Base-by-base conservation (phyloP, 2,888 invertebrate species). In the Leptinotarsa peninsularis region DNA sequence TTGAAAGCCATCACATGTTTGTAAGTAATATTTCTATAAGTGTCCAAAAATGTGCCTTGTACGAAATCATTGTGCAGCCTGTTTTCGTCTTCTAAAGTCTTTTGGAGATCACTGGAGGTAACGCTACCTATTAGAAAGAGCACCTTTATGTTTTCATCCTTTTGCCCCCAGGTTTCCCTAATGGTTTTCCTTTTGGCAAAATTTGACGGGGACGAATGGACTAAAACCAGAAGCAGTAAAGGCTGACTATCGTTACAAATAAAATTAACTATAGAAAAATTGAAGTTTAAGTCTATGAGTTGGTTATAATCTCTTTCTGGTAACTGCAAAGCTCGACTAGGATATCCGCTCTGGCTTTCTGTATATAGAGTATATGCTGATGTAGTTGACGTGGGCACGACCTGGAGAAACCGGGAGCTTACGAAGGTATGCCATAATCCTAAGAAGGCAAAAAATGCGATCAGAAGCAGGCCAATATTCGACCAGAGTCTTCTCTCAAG, bases 1-100 rank as follows among this genome's bases (percentile, higher is more conserved):
- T 95, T 95, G 66, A 96, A 89, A 0, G 93, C 94, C 92, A 95
- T 95, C 7, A 94, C 93, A 86, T 96, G 95, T 84, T 96, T 96
- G 83, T 95, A 94, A 0, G 96, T 96, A 88, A 96, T 91, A 86
- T 96, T 96, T 69, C 93, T 90, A 84, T 96, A 96, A 0, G 93
- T 91, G 88, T 96, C 96, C 58, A 90, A 80, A 83, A 95, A 96
- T 75, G 90, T 92, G 0, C 95, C 96, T 84, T 95, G 94, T 21
- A 96, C 90, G 70, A 96, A 89, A 83, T 96, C 96, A 0, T 90
- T 89, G 82, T 92, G 90, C 0, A 86, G 83, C 0, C 84, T 83
- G 82, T 92, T 91, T 84, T 95, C 94, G 5, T 88, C 83, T 13
- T 88, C 84, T 14, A 91, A 63, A 21, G 70, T 72, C 15, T 76